Conservation (phyloP, 2,113 vertebrate genomes). For the Cyprinodon brontotheroides region DNA sequence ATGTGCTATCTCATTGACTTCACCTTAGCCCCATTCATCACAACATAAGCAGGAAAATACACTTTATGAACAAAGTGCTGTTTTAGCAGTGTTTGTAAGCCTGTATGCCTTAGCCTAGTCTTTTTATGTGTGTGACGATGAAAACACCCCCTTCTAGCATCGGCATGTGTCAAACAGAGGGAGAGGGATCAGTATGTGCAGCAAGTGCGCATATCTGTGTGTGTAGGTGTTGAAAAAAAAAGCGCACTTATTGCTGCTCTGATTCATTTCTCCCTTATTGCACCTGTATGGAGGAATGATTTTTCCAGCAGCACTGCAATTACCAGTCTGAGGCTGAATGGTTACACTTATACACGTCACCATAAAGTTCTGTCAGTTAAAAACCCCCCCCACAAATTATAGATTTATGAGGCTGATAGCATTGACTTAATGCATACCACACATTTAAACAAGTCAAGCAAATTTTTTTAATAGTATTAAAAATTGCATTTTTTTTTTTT, state of each 20-base stretch:
- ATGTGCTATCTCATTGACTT: conserved; percentile 74
- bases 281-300: conserved; percentile 33
- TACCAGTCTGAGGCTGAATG: conserved; percentile 15
- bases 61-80: conserved; percentile 64
- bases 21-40: conserved; percentile 71
- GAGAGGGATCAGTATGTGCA: conserved; percentile 20
- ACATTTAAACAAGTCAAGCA: conserved; percentile 21
- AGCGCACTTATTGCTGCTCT: conserved; percentile 14
- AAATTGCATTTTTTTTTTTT: conserved; percentile 25
- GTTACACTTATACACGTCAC: neutral
- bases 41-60: conserved; percentile 73
- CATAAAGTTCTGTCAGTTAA: conserved; percentile 20
- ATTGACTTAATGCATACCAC: conserved; percentile 7
- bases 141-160: conserved; percentile 40
- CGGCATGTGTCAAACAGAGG: conserved; percentile 36
- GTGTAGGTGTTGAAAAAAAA: conserved; percentile 2
- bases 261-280: conserved; percentile 45
- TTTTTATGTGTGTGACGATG: conserved; percentile 31
- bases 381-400: conserved; percentile 4
- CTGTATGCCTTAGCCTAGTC: conserved; percentile 4
- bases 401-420: conserved; percentile 22
- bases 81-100: conserved; percentile 49
- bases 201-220: conserved; percentile 4
- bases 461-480: conserved; percentile 49
- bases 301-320: conserved; percentile 38